Conservation (phyloP, 2,797 vertebrate genomes). For the Anableps anableps region DNA sequence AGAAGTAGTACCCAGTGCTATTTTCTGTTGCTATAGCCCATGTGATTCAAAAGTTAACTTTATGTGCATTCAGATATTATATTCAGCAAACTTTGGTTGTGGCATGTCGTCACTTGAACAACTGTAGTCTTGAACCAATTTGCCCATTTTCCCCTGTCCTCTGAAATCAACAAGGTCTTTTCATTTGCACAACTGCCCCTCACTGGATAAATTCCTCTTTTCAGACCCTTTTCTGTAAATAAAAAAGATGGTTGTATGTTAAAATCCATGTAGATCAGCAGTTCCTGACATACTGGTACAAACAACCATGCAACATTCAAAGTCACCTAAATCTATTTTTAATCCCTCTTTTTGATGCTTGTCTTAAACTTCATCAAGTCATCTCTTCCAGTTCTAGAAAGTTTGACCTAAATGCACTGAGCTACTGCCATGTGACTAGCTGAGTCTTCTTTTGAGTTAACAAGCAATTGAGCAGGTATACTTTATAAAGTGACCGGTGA, state of each 20-base stretch:
- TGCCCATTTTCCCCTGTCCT: background rate
- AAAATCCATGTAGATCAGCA: background rate
- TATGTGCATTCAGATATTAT: too few species aligned
- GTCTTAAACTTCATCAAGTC: background rate
- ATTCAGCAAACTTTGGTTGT: too few species aligned
- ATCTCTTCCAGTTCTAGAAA: slow-evolving; percentile 36
- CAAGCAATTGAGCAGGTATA: background rate
- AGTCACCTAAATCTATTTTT: background rate
- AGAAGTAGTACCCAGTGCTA: too few species aligned
- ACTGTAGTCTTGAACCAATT: background rate
- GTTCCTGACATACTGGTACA: background rate
- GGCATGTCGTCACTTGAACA: too few species aligned
- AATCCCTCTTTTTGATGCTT: background rate
- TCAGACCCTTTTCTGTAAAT: background rate
- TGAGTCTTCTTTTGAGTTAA: background rate
- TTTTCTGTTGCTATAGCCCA: too few species aligned
- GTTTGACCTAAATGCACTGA: background rate
- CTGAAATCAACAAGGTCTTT: background rate
- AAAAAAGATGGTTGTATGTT: background rate
- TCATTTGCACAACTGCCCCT: too few species aligned
- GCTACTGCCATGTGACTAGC: background rate
- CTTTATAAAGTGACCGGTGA: background rate
- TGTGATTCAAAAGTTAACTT: too few species aligned
- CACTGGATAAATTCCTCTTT: background rate
- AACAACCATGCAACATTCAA: background rate